Evolutionary conservation across 2,797 vertebrate genomes (phyloP).

Genomic region (Ceyx erithaca): DNA sequence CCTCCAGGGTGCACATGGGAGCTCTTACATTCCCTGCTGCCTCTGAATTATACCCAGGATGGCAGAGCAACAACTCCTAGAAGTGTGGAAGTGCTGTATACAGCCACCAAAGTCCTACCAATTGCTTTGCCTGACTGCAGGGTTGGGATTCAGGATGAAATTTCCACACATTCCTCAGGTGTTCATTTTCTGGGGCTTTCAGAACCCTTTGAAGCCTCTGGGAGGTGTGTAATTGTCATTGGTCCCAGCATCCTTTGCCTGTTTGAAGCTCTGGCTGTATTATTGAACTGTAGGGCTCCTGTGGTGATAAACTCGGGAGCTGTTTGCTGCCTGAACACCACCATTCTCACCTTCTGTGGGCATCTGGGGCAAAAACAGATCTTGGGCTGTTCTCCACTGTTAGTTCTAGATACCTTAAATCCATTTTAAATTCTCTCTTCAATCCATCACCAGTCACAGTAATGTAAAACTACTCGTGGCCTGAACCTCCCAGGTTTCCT

Average conservation of each 20-base stretch:
- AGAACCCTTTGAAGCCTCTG: neutral
- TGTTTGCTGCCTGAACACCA: neutral
- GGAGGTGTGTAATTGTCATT: neutral
- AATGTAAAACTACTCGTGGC: neutral
- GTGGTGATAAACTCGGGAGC: neutral
- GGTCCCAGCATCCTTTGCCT: neutral
- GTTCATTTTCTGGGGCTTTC: neutral
- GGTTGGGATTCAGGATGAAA: neutral
- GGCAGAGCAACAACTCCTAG: neutral
- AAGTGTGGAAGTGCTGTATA: neutral
- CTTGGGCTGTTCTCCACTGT: fast-evolving
- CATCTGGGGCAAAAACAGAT: neutral
- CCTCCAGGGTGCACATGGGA: neutral
- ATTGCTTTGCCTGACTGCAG: neutral
- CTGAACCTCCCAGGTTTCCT: neutral
- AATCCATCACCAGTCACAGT: neutral
- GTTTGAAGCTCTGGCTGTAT: neutral
- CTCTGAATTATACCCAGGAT: neutral
- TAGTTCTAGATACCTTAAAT: neutral
- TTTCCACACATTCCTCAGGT: neutral
- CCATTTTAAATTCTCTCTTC: neutral
- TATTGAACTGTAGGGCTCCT: neutral
- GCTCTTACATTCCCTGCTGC: neutral
- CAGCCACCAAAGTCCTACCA: neutral
- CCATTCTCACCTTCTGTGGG: neutral